phyloP scores from a whole-genome alignment of 2,113 vertebrate species.

The Balaenoptera acutorostrata region DNA sequence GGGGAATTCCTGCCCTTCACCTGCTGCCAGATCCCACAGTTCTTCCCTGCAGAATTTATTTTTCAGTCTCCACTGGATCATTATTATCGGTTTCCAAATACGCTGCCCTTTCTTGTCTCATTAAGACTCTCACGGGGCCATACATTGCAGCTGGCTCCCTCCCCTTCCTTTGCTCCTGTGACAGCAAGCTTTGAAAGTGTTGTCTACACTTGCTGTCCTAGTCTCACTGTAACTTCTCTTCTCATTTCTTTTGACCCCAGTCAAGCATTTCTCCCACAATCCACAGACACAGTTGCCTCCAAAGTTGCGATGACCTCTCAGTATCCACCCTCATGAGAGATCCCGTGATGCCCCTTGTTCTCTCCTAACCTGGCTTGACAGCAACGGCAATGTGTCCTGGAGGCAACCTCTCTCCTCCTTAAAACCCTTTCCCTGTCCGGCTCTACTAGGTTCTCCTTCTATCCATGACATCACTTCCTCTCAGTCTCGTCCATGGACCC shows the following conservation, averaged over 20 bases:
- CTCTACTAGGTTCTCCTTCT: neutral
- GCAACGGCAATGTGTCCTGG: too few relatives aligned
- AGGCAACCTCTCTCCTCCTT: neutral
- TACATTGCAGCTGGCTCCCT: neutral
- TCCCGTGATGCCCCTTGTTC: neutral
- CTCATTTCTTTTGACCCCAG: neutral
- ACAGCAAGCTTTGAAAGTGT: neutral
- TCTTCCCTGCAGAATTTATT: neutral
- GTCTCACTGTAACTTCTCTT: neutral
- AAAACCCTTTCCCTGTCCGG: neutral
- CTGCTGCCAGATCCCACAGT: neutral
- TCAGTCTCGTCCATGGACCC: neutral
- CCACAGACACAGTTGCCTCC: neutral
- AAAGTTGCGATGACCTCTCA: neutral
- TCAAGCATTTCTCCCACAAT: neutral
- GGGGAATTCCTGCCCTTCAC: neutral
- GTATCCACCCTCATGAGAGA: neutral
- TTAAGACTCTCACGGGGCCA: neutral
- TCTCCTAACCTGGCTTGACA: neutral
- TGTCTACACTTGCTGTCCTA: neutral
- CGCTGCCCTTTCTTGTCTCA: neutral
- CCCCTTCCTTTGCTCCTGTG: neutral
- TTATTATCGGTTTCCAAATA: neutral
- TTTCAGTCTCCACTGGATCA: neutral
- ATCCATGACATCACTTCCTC: fast-evolving